Base-by-base conservation (phyloP, 2,888 invertebrate species). In the Peribatodes rhomboidaria region DNA sequence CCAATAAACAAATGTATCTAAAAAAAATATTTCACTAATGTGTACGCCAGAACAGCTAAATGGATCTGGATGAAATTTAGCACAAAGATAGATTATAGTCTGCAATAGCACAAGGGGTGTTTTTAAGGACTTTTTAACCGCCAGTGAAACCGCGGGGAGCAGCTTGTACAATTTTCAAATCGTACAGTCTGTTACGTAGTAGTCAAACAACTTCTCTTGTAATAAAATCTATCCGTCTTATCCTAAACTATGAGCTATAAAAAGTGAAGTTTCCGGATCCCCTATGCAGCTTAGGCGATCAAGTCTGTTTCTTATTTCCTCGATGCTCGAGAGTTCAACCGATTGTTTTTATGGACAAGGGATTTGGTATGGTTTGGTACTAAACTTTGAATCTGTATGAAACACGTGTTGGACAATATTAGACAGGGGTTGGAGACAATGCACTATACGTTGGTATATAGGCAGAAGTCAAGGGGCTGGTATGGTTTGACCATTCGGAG, bases 281-380 rank as follows among this genome's bases (percentile, higher is more conserved):
- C 69, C 68, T 58, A 65, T 68, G 68, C 54, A 70, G 55, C 57
- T 68, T 18, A 60, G 46, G 59, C 67, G 62, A 64, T 67, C 63
- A 62, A 84, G 84, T 85, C 86, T 92, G 92, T 87, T 90, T 89
- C 90, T 89, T 92, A 90, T 92, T 86, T 90, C 86, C 82, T 78
- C 77, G 67, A 76, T 73, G 75, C 75, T 75, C 74, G 70, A 72
- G 78, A 80, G 83, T 83, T 79, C 85, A 89, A 82, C 85, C 87
- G 87, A 91, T 90, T 92, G 90, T 90, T 92, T 92, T 92, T 91
- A 90, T 90, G 79, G 86, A 81, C 76, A 64, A 71, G 80, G 76
- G 79, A 77, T 76, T 72, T 68, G 53, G 66, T 65, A 65, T 66
- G 73, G 73, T 68, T n/a, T 68, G 72, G 75, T 75, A 82, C 83